Conservation (phyloP, 1,140 invertebrate species). For the Oncopodura yosiiana region DNA sequence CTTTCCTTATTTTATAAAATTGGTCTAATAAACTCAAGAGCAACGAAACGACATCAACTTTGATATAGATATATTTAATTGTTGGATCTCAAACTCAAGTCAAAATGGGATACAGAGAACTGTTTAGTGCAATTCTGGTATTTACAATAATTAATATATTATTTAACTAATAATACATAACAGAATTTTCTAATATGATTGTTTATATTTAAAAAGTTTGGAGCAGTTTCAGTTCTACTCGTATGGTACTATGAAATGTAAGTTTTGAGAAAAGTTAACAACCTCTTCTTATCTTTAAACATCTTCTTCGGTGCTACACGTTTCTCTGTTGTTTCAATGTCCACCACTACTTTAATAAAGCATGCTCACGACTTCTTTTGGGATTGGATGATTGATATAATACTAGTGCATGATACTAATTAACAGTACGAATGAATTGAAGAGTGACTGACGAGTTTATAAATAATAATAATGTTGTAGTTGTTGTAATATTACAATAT, state of each 20-base stretch:
- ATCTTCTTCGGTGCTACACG: not conserved
- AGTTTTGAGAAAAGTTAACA: conserved; percentile 15
- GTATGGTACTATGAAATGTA: conserved; percentile 35
- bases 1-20: no score
- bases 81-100: not conserved
- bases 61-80: not conserved
- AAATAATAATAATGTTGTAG: no score
- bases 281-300: not conserved
- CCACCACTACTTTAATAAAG: not conserved
- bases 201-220: no score
- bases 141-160: no score
- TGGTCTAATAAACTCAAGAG: no score
- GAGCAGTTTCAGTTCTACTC: conserved; percentile 22
- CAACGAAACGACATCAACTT: not conserved
- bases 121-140: conserved; percentile 32
- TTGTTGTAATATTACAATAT: no score
- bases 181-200: no score
- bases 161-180: no score
- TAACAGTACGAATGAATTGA: no score
- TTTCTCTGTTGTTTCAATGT: not conserved
- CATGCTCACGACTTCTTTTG: not conserved
- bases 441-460: no score
- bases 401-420: no score
- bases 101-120: conserved; percentile 22
- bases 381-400: conserved; percentile 7